These are phyloP conservation scores for Uropsilus gracilis DNA, from an alignment of 2,113 vertebrate genomes.

Conservation along the genomic window DNA sequence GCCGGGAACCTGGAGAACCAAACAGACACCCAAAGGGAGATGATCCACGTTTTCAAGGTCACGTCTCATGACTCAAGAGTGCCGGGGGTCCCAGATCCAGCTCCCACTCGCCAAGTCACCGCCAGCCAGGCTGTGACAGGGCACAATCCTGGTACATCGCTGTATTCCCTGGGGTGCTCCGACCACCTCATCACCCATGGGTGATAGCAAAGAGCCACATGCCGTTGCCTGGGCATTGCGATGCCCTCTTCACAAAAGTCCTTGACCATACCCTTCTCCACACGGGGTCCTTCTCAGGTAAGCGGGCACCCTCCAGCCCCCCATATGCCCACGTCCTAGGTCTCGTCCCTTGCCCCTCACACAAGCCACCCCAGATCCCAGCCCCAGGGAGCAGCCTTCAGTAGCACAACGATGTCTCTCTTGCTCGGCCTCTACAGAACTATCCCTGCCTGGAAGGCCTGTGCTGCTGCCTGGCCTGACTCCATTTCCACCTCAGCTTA, in stretches of 20 bases:
- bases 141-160: too few relatives aligned
- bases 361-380: accelerated
- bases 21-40: neutral
- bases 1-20: neutral
- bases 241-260: neutral
- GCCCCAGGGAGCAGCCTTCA: neutral
- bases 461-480: neutral
- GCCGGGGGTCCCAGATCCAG: neutral
- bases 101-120: neutral
- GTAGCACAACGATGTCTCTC: neutral
- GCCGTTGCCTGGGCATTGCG: neutral
- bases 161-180: too few relatives aligned
- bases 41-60: neutral
- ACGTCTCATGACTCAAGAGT: neutral
- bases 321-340: neutral
- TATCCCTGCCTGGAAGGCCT: neutral
- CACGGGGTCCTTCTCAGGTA: neutral
- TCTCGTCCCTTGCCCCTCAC: accelerated
- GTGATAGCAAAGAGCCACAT: too few relatives aligned
- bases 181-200: too few relatives aligned
- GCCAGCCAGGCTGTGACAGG: too few relatives aligned
- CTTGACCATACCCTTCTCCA: neutral
- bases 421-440: neutral
- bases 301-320: neutral
- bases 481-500: neutral